A percentile compares a stretch with the other conserved stretches of the same genome.
phyloP scores from a whole-genome alignment of 2,888 invertebrate genomes.

The Cotesia congregata region DNA sequence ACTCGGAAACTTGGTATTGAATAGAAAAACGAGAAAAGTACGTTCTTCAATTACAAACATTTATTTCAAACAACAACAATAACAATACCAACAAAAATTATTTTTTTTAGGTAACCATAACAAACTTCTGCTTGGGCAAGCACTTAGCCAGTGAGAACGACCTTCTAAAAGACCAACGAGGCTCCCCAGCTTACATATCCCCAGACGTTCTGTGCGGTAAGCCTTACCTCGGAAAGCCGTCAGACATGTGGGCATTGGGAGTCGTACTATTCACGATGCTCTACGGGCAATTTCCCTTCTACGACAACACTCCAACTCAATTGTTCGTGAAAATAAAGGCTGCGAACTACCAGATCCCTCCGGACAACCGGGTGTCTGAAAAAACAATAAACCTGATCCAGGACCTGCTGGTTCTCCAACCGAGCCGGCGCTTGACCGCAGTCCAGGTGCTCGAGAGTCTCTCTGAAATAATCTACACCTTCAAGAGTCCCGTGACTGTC shows the following conservation, averaged over 20 bases:
- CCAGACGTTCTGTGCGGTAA: constrained; percentile 84
- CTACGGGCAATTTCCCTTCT: constrained; percentile 86
- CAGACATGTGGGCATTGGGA: constrained; percentile 88
- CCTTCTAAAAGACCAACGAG: constrained; percentile 81
- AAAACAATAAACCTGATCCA: constrained; percentile 78
- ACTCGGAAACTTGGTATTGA: constrained; percentile 82
- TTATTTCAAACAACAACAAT: neutral
- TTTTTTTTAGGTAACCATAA: constrained; percentile 73
- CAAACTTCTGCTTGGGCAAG: constrained; percentile 84
- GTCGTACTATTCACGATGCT: constrained; percentile 85
- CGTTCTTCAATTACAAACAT: neutral
- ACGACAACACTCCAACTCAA: constrained; percentile 81
- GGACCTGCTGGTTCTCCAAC: constrained; percentile 78
- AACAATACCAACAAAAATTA: neutral
- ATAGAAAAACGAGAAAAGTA: constrained; percentile 76
- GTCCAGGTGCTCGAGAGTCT: constrained; percentile 77
- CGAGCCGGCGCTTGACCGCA: constrained; percentile 78
- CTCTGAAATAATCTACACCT: constrained; percentile 74
- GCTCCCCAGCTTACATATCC: constrained; percentile 86
- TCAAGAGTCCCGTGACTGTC: constrained; percentile 69
- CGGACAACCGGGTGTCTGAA: constrained; percentile 75
- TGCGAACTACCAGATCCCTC: constrained; percentile 81
- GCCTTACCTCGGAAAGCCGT: constrained; percentile 84
- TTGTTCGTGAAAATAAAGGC: constrained; percentile 83
- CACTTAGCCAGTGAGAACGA: constrained; percentile 82